A percentile compares a stretch with the other conserved stretches of the same genome.
Evolutionary conservation across 1,140 invertebrate genomes (phyloP).

Genomic region (Lasioglossum baleicum): DNA sequence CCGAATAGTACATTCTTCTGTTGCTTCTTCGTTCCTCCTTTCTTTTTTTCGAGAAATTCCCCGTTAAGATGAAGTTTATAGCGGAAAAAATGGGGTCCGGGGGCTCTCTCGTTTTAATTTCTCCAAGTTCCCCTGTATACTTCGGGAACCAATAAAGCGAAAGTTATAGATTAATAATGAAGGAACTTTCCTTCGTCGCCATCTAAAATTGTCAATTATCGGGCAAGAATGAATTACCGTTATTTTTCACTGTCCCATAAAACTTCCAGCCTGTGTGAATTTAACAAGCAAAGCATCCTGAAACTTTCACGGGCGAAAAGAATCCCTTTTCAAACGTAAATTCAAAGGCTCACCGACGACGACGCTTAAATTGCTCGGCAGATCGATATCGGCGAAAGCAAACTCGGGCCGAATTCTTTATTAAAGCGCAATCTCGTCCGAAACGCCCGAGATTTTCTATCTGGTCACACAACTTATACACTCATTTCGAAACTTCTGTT

Average conservation of each 20-base stretch:
- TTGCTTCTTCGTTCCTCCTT: constrained; percentile 8
- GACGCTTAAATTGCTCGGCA: neutral
- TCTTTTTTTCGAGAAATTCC: constrained; percentile 25
- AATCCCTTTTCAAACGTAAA: neutral
- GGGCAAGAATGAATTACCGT: constrained; percentile 48
- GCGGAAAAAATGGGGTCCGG: constrained; percentile 36
- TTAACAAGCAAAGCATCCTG: constrained; percentile 29
- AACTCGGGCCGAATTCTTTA: neutral
- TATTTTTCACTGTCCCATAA: constrained; percentile 35
- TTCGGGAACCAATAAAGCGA: constrained; percentile 48
- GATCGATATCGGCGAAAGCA: neutral
- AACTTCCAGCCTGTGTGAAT: constrained; percentile 28
- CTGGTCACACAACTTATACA: too few species aligned
- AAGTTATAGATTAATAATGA: constrained; percentile 53
- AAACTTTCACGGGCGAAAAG: neutral
- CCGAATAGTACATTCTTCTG: constrained; percentile 18
- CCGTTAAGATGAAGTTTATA: constrained; percentile 27
- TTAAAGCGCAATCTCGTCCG: neutral
- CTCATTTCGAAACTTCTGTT: too few species aligned
- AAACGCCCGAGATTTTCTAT: too few species aligned
- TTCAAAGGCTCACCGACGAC: neutral
- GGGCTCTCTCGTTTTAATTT: constrained; percentile 42
- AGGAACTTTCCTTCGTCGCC: constrained; percentile 30
- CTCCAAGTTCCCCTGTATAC: constrained; percentile 35
- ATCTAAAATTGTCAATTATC: constrained; percentile 49